Evolutionary conservation across 2,888 invertebrate species (phyloP).

Genomic region (Aradus depressus): DNA sequence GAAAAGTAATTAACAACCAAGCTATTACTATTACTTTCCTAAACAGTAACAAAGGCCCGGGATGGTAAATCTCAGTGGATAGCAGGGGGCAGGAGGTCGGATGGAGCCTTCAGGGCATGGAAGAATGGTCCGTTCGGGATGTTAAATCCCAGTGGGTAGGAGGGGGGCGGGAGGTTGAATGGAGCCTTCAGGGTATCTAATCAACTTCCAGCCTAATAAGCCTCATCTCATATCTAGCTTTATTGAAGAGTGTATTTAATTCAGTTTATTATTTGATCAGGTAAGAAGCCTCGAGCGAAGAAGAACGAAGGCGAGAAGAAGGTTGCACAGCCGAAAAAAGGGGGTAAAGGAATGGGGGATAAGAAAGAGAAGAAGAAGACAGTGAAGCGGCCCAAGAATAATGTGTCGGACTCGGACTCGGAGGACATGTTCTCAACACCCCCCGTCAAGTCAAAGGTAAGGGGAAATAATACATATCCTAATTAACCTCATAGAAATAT

Average conservation of each 20-base stretch:
- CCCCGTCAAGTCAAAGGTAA: slow-evolving; percentile 11
- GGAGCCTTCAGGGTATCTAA: too few relatives aligned
- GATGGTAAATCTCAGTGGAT: too few relatives aligned
- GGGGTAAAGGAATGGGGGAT: too few relatives aligned
- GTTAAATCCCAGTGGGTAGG: too few relatives aligned
- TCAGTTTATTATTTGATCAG: slow-evolving; percentile 6
- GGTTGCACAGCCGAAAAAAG: slow-evolving; percentile 14
- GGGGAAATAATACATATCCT: not conserved
- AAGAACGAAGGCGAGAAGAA: slow-evolving; percentile 13
- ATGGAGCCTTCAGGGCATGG: too few relatives aligned
- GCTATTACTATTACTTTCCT: too few relatives aligned
- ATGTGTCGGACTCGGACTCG: slow-evolving; percentile 35
- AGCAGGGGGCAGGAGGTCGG: too few relatives aligned
- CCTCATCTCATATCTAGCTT: not conserved
- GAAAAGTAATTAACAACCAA: too few relatives aligned
- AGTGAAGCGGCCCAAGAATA: slow-evolving; percentile 35
- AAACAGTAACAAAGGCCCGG: too few relatives aligned
- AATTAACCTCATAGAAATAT: not conserved
- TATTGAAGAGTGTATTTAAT: not conserved
- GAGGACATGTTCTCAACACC: slow-evolving; percentile 15
- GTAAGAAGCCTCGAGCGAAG: slow-evolving; percentile 10
- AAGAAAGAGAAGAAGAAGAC: slow-evolving; percentile 31
- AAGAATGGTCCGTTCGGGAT: too few relatives aligned
- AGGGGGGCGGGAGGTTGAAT: too few relatives aligned
- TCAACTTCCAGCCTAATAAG: too few relatives aligned